These are phyloP conservation scores for Crematogaster levior DNA, from an alignment of 2,888 invertebrate species.

Conservation along the genomic window DNA sequence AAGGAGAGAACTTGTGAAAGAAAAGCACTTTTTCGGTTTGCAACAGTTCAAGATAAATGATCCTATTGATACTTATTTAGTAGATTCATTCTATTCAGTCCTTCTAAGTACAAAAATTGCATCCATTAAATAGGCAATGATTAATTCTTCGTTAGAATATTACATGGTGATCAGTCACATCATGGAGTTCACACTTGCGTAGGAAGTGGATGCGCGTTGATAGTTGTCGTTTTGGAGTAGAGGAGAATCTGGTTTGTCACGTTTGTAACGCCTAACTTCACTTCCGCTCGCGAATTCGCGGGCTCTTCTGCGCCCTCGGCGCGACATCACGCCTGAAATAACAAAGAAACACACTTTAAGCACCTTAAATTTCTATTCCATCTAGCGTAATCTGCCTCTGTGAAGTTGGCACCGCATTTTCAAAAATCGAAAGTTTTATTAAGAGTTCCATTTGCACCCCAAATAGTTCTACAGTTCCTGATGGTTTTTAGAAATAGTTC, in stretches of 20 bases:
- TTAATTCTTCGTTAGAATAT: slow-evolving; percentile 60
- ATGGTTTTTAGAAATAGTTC: too few relatives aligned
- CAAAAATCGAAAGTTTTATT: too few relatives aligned
- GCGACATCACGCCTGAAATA: slow-evolving; percentile 87
- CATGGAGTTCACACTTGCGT: slow-evolving; percentile 88
- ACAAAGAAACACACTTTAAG: neutral
- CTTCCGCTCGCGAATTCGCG: slow-evolving; percentile 82
- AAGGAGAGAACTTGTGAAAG: neutral
- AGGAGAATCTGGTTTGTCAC: slow-evolving; percentile 81
- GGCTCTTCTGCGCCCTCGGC: slow-evolving; percentile 85
- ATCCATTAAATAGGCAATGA: slow-evolving; percentile 33
- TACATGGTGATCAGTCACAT: slow-evolving; percentile 62
- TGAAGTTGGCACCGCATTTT: too few relatives aligned
- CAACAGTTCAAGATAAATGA: slow-evolving; percentile 4
- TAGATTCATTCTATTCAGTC: slow-evolving; percentile 27
- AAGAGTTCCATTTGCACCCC: too few relatives aligned
- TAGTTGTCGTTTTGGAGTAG: slow-evolving; percentile 82
- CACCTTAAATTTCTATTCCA: neutral
- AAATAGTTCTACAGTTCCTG: too few relatives aligned
- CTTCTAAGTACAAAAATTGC: slow-evolving; percentile 62
- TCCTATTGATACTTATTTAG: slow-evolving; percentile 3
- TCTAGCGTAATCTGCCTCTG: too few relatives aligned
- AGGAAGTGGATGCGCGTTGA: slow-evolving; percentile 87
- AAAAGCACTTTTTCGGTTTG: neutral
- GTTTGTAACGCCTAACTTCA: slow-evolving; percentile 72